phyloP scores from a whole-genome alignment of 2,113 vertebrate genomes.

The Brevimyrus niger region DNA sequence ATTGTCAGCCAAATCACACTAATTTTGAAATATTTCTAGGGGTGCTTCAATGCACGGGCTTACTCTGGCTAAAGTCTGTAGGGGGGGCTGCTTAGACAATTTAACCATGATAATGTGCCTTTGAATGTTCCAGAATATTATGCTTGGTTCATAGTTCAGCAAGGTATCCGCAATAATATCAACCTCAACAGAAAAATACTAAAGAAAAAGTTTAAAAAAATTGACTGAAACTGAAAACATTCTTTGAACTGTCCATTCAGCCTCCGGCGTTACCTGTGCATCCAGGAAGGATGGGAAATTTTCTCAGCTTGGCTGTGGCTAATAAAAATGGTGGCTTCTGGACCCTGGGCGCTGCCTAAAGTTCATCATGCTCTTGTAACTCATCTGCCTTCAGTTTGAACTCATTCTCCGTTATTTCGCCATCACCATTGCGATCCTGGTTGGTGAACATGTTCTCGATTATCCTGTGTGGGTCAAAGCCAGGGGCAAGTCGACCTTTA shows the following conservation, averaged over 20 bases:
- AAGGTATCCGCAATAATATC: not conserved
- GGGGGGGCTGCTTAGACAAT: not conserved
- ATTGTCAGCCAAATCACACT: not conserved
- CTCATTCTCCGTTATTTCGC: conserved; percentile 81
- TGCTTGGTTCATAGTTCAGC: not conserved
- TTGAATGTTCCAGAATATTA: not conserved
- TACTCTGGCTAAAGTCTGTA: not conserved
- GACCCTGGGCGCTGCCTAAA: conserved; percentile 55
- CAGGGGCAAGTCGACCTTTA: conserved; percentile 87
- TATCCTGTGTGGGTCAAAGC: conserved; percentile 80
- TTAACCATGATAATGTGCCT: not conserved
- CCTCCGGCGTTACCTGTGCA: not conserved
- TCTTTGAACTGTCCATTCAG: not conserved
- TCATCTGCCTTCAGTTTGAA: conserved; percentile 95
- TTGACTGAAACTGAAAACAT: not conserved
- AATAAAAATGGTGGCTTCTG: not conserved
- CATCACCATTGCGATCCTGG: conserved; percentile 88
- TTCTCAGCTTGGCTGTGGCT: not conserved
- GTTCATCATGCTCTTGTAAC: conserved; percentile 74
- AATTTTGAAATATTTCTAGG: not conserved
- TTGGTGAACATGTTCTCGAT: conserved; percentile 96
- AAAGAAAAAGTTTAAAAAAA: not conserved
- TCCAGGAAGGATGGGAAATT: not conserved
- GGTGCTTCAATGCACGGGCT: not conserved
- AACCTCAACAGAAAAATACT: not conserved